A percentile compares a stretch with the other conserved stretches of the same genome.
Evolutionary conservation across 2,113 vertebrate genomes (phyloP).

Genomic region (Geothlypis trichas): DNA sequence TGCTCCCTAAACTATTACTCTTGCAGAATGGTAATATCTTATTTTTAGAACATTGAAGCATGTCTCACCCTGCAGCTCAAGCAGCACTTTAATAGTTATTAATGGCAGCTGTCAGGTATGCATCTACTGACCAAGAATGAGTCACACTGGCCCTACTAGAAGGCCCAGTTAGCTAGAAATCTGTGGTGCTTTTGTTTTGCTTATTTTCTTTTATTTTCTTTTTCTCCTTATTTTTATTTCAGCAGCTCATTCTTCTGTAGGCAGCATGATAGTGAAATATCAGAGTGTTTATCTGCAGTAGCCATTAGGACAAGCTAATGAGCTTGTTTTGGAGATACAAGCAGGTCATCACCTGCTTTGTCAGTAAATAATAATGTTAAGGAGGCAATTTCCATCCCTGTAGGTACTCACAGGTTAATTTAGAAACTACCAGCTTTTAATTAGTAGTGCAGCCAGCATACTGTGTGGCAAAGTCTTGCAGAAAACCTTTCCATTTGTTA

Average conservation of each 20-base stretch:
- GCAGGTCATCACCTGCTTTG: slow-evolving; percentile 65
- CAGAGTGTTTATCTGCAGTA: slow-evolving; percentile 58
- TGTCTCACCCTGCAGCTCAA: slow-evolving; percentile 47
- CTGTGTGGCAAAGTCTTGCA: slow-evolving; percentile 41
- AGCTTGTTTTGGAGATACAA: slow-evolving; percentile 62
- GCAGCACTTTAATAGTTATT: slow-evolving; percentile 70
- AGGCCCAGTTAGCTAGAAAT: background rate
- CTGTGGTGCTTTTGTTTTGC: accelerated
- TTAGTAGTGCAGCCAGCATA: slow-evolving; percentile 58
- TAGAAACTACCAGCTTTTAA: slow-evolving; percentile 70
- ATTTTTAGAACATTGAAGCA: slow-evolving; percentile 69
- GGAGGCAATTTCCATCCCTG: slow-evolving; percentile 75
- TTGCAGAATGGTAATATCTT: slow-evolving; percentile 60
- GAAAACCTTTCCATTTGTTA: slow-evolving; percentile 18
- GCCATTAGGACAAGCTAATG: slow-evolving; percentile 67
- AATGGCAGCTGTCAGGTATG: slow-evolving; percentile 67
- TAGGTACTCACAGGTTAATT: slow-evolving; percentile 69
- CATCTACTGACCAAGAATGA: slow-evolving; percentile 60
- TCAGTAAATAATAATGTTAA: slow-evolving; percentile 71
- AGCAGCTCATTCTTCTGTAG: slow-evolving; percentile 14
- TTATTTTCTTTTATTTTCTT: background rate
- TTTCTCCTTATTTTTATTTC: background rate
- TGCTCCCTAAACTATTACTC: slow-evolving; percentile 48
- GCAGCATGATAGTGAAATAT: slow-evolving; percentile 60
- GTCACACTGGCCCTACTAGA: slow-evolving; percentile 45